Conservation (phyloP, 2,797 vertebrate species). For the Poecilia velifera region DNA sequence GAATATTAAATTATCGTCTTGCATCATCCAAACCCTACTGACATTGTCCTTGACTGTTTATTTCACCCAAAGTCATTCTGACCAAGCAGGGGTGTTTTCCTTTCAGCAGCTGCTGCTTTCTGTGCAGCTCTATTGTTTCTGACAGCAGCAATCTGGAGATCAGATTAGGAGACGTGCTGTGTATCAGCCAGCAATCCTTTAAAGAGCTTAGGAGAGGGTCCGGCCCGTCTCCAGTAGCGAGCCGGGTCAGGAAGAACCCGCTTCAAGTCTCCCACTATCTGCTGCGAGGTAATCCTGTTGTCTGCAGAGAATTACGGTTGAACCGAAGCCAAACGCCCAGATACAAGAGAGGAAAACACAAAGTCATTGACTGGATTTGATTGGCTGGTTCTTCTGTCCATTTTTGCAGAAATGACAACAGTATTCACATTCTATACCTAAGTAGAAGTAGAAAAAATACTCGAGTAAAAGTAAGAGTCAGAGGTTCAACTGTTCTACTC, state of each 20-base stretch:
- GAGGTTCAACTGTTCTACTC: no score
- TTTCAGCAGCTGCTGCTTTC: slow-evolving; percentile 58
- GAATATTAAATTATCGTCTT: slow-evolving; percentile 28
- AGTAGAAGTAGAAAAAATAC: no score
- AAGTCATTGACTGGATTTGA: slow-evolving; percentile 1
- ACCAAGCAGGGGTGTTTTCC: slow-evolving; percentile 31
- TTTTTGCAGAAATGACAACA: neutral
- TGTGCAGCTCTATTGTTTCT: slow-evolving; percentile 59
- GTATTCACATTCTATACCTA: no score
- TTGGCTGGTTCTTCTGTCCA: neutral
- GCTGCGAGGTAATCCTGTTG: slow-evolving; percentile 65
- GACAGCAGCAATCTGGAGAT: slow-evolving; percentile 71
- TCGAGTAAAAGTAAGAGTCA: no score
- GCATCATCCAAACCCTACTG: slow-evolving; percentile 22
- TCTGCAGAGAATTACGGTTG: slow-evolving; percentile 49
- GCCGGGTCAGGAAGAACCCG: slow-evolving; percentile 58
- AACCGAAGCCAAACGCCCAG: slow-evolving; percentile 26
- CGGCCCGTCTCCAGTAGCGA: slow-evolving; percentile 45
- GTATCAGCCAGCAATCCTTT: slow-evolving; percentile 55
- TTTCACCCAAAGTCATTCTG: slow-evolving; percentile 26
- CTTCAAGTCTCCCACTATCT: slow-evolving; percentile 39
- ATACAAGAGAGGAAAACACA: slow-evolving; percentile 15
- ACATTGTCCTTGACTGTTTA: slow-evolving; percentile 45
- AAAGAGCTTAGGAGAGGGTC: slow-evolving; percentile 55
- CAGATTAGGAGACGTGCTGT: slow-evolving; percentile 65